Evolutionary conservation across 2,113 vertebrate genomes (phyloP), one percentile per base, ranked within the genome.

Genomic region (Ophthalmolycus amberensis): DNA sequence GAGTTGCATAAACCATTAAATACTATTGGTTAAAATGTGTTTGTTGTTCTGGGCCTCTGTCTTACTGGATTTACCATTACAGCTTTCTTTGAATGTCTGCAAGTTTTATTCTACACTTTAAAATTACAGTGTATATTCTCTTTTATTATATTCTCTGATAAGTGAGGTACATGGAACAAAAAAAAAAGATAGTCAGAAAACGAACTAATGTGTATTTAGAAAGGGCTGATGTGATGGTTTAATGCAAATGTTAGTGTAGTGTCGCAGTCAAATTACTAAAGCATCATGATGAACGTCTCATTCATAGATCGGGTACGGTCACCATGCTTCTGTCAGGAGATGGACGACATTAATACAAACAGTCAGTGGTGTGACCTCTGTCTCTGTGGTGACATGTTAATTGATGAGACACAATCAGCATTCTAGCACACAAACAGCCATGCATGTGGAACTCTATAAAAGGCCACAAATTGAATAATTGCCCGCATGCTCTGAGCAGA

Each of bases 1-100:
- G 90, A 90, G 89, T 95, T 90, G 93, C 94, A 94, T 93, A 94
- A 94, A 94, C 92, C 95, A 96, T 95, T 95, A 96, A 96, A 95
- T 95, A 93, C 93, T 94, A 93, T 95, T 96, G 94, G 90, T 95
- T 94, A 91, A 92, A 93, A 92, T 78, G 60, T 89, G 79, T 89
- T 62, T 85, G 65, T 78, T 85, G 69, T 67, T 77, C 29, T 83
- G 54, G n/a, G 42, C 60, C 80, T 77, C 25, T 89, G 70, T 90
- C n/a, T 78, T 58, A 64, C 46, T 25, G 20, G 0, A 3, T 71
- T 72, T 71, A 20, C n/a, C 38, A 7, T 80, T 4, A 20, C 16
- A 15, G 25, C 40, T 44, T 58, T 58, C 38, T 82, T 14, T 50
- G 4, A 37, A 40, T 9, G 40, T 71, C 40, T 75, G 46, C 72